Base-by-base conservation (phyloP, 2,888 invertebrate genomes). In the Myopa tessellatipennis region DNA sequence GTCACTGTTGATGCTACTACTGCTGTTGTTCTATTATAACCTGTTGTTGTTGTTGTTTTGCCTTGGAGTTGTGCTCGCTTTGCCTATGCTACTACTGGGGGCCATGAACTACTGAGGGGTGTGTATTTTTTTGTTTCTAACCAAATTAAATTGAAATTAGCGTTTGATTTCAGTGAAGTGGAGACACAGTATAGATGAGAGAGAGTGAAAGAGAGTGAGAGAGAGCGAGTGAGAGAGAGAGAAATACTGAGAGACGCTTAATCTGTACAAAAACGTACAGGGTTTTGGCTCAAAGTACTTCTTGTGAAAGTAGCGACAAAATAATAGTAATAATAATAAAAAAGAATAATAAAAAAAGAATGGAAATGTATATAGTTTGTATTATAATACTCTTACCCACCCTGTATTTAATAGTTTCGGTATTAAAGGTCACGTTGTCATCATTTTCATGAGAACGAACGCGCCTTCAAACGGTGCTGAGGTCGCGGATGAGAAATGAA, bases 81-180 rank as follows among this genome's bases (percentile, higher is more conserved):
- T 16, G 36, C 40, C 45, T 45, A 8, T 10, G 6, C 45, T 10
- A 10, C 45, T 45, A 8, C 45, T 26, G 1, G 1, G 26, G 26
- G 26, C 26, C 26, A 26, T 26, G 26, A 26, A 14, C 38, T 65
- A 36, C 65, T 36, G 6, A 26, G 6, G 16, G 26, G 18, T 34
- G 3, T 60, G 60, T 34, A 10, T n/a, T 69, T 72, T 65, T 74
- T 78, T 74, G 76, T 76, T 36, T 71, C 76, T 38, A 69, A 58
- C 50, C 77, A 82, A 81, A 83, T 83, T 82, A 81, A 82, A 82
- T 82, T 82, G 82, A 83, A 83, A 81, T 82, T 83, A 82, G 81
- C 80, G 79, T 80, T 83, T 83, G 81, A 83, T 83, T 83, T 83
- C 80, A 80, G 80, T 81, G 74, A 55, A 72, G 10, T 45, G 45